Evolutionary conservation across 2,113 vertebrate species (phyloP).

Genomic region (Lagopus muta): DNA sequence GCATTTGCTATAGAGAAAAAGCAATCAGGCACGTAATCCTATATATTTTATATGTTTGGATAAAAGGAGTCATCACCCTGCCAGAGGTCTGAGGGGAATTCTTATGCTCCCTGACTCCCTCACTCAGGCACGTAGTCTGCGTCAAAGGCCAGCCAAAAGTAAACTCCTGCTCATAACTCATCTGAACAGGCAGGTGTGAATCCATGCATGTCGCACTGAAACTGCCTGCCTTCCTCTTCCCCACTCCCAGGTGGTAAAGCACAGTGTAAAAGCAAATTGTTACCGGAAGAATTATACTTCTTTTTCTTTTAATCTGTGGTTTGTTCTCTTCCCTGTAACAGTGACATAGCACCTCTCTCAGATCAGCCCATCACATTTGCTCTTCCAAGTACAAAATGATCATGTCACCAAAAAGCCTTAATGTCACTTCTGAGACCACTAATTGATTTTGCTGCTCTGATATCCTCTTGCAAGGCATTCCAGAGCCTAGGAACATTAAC

Average conservation of each 20-base stretch:
- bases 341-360: neutral
- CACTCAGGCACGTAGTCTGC: neutral
- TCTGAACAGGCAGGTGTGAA: neutral
- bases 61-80: neutral
- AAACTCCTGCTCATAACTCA: neutral
- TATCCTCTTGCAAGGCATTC: constrained; percentile 57
- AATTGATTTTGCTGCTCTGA: constrained; percentile 52
- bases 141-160: neutral
- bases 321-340: neutral
- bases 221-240: neutral
- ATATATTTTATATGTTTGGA: neutral
- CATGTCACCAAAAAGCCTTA: neutral
- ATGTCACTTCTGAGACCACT: constrained; percentile 24
- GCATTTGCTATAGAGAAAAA: neutral
- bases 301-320: neutral
- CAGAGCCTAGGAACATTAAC: constrained; percentile 14
- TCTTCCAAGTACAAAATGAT: neutral
- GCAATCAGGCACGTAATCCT: neutral
- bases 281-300: neutral
- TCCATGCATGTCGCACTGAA: neutral
- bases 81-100: neutral
- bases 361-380: neutral
- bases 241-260: neutral
- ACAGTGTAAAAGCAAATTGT: neutral
- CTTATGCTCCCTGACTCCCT: neutral